These are phyloP conservation scores for Strix uralensis DNA, from an alignment of 2,113 vertebrate species.

Conservation along the genomic window DNA sequence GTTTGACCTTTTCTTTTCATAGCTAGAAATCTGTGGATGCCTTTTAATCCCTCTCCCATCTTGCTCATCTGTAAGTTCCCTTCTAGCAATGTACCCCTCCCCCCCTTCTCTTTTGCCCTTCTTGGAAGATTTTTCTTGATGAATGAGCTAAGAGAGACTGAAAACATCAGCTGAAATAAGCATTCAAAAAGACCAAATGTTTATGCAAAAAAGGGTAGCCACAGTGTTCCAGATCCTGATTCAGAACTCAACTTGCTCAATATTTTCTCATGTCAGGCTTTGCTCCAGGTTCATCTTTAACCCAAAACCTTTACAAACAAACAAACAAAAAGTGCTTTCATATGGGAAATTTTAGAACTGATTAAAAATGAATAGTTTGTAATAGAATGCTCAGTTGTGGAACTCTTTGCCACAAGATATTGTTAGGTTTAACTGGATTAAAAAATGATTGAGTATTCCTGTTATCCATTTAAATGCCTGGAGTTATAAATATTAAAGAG, in stretches of 20 bases:
- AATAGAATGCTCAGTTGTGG: not conserved
- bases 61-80: not conserved
- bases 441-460: not conserved
- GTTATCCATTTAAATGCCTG: not conserved
- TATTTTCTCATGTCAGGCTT: not conserved
- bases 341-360: not conserved
- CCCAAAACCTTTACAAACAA: not conserved
- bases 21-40: not conserved
- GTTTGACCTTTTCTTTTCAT: not conserved
- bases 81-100: not conserved
- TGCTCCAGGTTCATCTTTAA: not conserved
- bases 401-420: not conserved
- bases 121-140: not conserved
- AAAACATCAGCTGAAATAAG: not conserved
- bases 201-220: not conserved
- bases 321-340: not conserved
- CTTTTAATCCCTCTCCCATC: not conserved
- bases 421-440: conserved; percentile 22
- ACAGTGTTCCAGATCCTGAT: not conserved
- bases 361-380: not conserved
- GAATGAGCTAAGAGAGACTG: not conserved
- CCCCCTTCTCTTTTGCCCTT: accelerated
- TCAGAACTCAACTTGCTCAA: not conserved
- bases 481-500: conserved; percentile 17
- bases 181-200: not conserved